Evolutionary conservation across 2,113 vertebrate genomes (phyloP).

Genomic region (Craseonycteris thonglongyai): DNA sequence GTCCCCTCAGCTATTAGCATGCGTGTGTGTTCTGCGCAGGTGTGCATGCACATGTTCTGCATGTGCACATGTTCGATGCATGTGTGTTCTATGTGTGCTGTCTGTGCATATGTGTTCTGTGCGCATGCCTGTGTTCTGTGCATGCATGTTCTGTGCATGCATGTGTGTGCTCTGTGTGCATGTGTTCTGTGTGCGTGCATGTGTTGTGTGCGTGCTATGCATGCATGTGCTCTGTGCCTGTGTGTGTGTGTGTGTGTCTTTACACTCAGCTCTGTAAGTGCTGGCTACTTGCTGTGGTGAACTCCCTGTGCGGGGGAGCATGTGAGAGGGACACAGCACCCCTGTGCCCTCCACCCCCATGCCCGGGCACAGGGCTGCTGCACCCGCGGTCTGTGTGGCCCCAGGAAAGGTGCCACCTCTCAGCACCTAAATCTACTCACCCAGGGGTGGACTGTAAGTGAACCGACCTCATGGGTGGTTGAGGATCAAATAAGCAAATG

Average conservation of each 20-base stretch:
- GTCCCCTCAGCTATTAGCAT: fast-evolving
- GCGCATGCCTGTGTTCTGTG: no score
- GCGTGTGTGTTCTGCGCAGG: no score
- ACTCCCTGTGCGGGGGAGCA: no score
- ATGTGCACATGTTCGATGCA: no score
- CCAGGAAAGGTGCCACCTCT: no score
- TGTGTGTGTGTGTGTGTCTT: not conserved
- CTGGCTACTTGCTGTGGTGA: not conserved
- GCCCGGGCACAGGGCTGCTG: not conserved
- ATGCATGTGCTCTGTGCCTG: fast-evolving
- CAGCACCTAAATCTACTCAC: fast-evolving
- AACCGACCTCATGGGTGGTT: not conserved
- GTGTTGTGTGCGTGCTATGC: no score
- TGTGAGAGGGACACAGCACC: not conserved
- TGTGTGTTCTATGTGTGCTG: fast-evolving
- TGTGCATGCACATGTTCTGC: no score
- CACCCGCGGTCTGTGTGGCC: fast-evolving
- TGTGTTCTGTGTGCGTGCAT: fast-evolving
- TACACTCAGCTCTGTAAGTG: not conserved
- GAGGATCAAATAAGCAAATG: not conserved
- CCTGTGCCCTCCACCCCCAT: not conserved
- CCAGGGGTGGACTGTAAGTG: fast-evolving
- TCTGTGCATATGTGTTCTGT: no score
- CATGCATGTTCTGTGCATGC: not conserved
- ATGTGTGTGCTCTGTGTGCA: not conserved